Conservation (phyloP, 2,113 vertebrate genomes). For the Rallus limicola region DNA sequence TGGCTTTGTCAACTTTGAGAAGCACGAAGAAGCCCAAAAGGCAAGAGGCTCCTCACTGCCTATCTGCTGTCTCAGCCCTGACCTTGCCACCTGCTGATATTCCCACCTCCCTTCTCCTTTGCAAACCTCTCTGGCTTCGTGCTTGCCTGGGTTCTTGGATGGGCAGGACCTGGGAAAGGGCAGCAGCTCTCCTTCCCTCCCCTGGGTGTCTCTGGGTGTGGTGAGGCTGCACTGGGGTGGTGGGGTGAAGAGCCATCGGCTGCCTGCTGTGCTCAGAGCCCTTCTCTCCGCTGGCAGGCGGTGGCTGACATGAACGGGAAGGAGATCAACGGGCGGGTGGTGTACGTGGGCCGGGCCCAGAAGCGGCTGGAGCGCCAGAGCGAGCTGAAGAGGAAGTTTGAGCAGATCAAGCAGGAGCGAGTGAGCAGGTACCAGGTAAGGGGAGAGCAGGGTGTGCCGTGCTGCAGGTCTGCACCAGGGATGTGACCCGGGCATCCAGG, state of each 20-base stretch:
- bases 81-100: background rate
- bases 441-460: background rate
- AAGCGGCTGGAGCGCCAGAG: slow-evolving; percentile 92
- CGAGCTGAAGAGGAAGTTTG: slow-evolving; percentile 91
- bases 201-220: background rate
- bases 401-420: slow-evolving; percentile 93
- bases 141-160: background rate
- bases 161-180: background rate
- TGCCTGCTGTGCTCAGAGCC: background rate
- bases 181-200: background rate
- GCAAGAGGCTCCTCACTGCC: slow-evolving; percentile 63
- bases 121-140: rapidly evolving
- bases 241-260: background rate
- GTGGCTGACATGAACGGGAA: slow-evolving; percentile 93
- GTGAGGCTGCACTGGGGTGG: background rate
- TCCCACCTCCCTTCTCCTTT: background rate
- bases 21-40: slow-evolving; percentile 93
- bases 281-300: slow-evolving; percentile 73
- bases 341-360: slow-evolving; percentile 93
- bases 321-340: slow-evolving; percentile 84
- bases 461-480: rapidly evolving
- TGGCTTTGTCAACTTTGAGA: slow-evolving; percentile 94
- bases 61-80: background rate
- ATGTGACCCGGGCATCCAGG: rapidly evolving
- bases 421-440: slow-evolving; percentile 92